These are phyloP conservation scores for Arge pagana DNA, from an alignment of 2,888 invertebrate genomes.

Conservation along the genomic window DNA sequence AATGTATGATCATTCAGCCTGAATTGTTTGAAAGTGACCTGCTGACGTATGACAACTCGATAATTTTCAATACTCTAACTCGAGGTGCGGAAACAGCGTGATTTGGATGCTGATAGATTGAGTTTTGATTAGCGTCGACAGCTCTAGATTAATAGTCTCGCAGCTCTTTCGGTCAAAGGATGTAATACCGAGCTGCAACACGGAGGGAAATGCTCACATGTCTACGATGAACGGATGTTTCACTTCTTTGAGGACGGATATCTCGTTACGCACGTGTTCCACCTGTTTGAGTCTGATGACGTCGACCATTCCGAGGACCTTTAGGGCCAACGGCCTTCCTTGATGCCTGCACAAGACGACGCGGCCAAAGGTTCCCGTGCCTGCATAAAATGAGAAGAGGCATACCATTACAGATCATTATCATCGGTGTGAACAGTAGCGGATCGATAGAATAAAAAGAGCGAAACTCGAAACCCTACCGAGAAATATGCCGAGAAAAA, in stretches of 20 bases:
- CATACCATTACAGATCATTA: constrained; percentile 7
- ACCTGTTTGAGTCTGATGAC: constrained; percentile 94
- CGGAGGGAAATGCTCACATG: constrained; percentile 70
- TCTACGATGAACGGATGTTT: constrained; percentile 96
- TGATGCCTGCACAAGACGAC: constrained; percentile 90
- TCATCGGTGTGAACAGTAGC: neutral
- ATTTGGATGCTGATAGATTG: no score
- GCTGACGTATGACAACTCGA: no score
- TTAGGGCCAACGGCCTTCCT: constrained; percentile 75
- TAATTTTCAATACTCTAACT: no score
- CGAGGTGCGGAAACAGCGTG: constrained; percentile 1
- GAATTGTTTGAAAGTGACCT: no score
- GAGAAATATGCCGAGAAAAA: no score
- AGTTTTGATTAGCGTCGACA: no score
- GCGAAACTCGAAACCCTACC: constrained; percentile 34
- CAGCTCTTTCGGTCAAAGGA: no score
- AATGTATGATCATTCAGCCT: no score
- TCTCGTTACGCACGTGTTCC: constrained; percentile 97
- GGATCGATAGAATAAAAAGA: neutral
- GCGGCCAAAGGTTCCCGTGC: constrained; percentile 95
- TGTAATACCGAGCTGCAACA: neutral
- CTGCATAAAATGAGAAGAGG: constrained; percentile 63
- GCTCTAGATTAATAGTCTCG: no score
- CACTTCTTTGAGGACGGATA: constrained; percentile 87
- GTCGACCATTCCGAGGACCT: constrained; percentile 90